phyloP scores from a whole-genome alignment of 2,888 invertebrate species.

The Coremacera marginata region DNA sequence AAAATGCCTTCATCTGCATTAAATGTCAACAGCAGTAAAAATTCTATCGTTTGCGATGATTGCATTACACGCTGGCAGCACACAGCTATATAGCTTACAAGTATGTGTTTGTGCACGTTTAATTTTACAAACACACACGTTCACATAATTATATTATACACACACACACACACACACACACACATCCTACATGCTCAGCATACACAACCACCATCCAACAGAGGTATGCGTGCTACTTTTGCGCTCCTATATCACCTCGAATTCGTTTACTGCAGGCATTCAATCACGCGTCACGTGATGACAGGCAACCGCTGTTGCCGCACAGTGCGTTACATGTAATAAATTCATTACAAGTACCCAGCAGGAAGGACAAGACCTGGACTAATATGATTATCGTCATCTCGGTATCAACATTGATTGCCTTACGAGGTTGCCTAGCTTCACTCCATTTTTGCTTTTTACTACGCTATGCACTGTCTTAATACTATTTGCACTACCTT shows the following conservation, averaged over 20 bases:
- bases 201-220: neutral
- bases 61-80: neutral
- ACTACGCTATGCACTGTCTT: neutral
- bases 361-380: neutral
- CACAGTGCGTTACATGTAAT: slow-evolving; percentile 10
- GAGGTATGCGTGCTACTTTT: neutral
- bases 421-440: neutral
- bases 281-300: slow-evolving; percentile 11
- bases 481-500: no score
- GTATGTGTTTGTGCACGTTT: neutral
- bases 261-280: slow-evolving; percentile 7
- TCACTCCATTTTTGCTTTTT: neutral
- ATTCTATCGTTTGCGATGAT: neutral
- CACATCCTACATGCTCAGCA: neutral
- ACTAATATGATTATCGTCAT: neutral
- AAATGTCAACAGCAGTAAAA: no score
- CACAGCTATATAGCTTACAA: neutral
- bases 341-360: slow-evolving; percentile 1
- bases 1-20: no score
- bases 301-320: neutral
- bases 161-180: neutral
- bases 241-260: neutral
- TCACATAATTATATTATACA: neutral
- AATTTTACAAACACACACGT: neutral
- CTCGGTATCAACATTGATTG: neutral